Conservation (phyloP, 2,797 vertebrate species). For the Channallabes apus region DNA sequence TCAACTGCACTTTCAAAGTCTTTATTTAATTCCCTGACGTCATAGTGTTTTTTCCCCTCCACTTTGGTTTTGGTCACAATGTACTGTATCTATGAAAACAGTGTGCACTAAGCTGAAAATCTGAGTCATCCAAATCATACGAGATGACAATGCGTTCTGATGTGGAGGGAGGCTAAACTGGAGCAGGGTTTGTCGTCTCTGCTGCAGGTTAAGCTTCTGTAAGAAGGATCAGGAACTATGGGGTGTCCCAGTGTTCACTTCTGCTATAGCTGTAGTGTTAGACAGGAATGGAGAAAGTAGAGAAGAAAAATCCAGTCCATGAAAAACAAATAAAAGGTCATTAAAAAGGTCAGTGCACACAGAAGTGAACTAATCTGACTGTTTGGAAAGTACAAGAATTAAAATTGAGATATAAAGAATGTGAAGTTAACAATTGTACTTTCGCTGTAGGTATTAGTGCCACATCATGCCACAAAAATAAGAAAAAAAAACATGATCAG, state of each 20-base stretch:
- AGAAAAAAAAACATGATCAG: neutral
- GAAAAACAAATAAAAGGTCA: slow-evolving; percentile 2
- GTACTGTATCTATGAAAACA: slow-evolving; percentile 68
- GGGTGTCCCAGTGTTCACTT: slow-evolving; percentile 27
- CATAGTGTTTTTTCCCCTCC: slow-evolving; percentile 38
- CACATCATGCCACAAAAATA: neutral
- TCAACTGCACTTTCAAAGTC: slow-evolving; percentile 51
- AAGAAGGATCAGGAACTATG: slow-evolving; percentile 41
- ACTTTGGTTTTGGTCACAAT: slow-evolving; percentile 61
- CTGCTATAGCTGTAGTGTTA: slow-evolving; percentile 32
- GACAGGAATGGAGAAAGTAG: slow-evolving; percentile 1
- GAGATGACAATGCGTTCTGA: slow-evolving; percentile 58
- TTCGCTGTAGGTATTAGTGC: neutral
- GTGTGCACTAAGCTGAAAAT: slow-evolving; percentile 66
- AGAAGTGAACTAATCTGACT: neutral
- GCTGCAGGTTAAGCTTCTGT: slow-evolving; percentile 45
- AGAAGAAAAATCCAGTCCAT: neutral
- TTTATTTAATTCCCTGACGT: slow-evolving; percentile 52
- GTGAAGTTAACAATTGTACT: neutral
- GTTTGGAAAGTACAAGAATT: neutral
- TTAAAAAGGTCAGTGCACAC: neutral
- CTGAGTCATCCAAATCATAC: slow-evolving; percentile 71
- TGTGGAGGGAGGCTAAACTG: neutral
- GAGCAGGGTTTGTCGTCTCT: neutral
- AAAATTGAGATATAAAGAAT: neutral